These are phyloP conservation scores for Campylomormyrus numenius DNA, from an alignment of 2,113 vertebrate genomes.

Conservation along the genomic window DNA sequence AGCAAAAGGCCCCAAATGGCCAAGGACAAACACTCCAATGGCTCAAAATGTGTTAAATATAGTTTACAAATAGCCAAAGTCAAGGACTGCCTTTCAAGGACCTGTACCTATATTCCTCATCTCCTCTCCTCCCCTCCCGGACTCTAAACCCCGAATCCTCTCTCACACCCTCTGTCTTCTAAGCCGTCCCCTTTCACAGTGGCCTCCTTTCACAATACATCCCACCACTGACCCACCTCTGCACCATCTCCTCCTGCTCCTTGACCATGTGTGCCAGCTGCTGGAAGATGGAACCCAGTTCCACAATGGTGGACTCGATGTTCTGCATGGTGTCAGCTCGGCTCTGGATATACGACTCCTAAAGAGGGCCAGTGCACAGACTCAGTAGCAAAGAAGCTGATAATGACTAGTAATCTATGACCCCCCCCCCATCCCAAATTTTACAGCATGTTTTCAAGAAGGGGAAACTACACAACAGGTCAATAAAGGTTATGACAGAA, in stretches of 20 bases:
- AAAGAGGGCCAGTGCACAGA: background rate
- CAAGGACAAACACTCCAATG: background rate
- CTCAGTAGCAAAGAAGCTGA: background rate
- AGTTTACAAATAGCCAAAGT: background rate
- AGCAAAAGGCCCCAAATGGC: background rate
- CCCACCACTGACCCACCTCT: conserved; percentile 49
- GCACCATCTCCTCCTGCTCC: conserved; percentile 73
- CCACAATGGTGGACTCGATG: conserved; percentile 74
- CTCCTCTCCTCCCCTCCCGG: background rate
- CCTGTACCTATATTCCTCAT: background rate
- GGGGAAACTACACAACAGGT: background rate
- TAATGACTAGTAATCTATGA: background rate
- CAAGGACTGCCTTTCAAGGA: background rate
- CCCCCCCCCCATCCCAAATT: background rate
- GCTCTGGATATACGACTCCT: conserved; percentile 73
- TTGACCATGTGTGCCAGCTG: conserved; percentile 77
- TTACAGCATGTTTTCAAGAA: background rate
- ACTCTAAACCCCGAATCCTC: background rate
- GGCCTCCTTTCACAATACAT: background rate
- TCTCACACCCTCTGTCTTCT: background rate
- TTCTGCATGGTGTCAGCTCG: conserved; percentile 74
- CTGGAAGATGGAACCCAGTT: conserved; percentile 74
- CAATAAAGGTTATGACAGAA: background rate
- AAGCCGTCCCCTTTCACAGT: background rate
- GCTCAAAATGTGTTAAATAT: background rate